These are phyloP conservation scores for Actinemys pallida DNA, from an alignment of 2,113 vertebrate genomes.

Conservation along the genomic window DNA sequence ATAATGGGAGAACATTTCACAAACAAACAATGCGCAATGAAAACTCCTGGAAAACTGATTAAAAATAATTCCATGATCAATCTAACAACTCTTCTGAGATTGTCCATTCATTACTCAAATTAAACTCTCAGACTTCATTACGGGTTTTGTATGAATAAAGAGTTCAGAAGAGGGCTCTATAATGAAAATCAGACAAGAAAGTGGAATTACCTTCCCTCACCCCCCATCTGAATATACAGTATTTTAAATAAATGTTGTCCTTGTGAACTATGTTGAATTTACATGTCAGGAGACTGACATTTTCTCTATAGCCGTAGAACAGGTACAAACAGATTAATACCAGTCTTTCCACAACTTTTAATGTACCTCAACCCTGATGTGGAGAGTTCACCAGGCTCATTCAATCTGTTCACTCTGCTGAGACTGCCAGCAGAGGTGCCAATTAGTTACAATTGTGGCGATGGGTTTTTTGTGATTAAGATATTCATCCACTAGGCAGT, in stretches of 20 bases:
- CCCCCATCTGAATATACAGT: background rate
- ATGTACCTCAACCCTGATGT: background rate
- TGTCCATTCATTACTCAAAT: background rate
- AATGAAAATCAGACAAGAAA: background rate
- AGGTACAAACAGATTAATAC: background rate
- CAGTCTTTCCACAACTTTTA: background rate
- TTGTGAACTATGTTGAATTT: background rate
- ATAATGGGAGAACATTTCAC: background rate
- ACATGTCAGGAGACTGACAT: accelerated
- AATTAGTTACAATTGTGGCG: constrained; percentile 1
- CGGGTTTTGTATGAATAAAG: background rate
- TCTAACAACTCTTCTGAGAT: accelerated
- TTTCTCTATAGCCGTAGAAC: background rate
- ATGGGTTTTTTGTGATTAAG: background rate
- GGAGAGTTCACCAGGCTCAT: background rate
- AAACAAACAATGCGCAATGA: background rate
- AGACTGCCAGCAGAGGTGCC: background rate
- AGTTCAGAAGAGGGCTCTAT: accelerated
- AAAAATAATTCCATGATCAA: background rate
- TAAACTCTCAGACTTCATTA: background rate
- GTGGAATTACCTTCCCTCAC: background rate
- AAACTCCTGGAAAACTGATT: background rate
- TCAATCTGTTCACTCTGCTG: background rate
- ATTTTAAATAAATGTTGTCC: background rate
- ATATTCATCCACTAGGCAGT: constrained; percentile 9